phyloP scores from a whole-genome alignment of 2,888 invertebrate genomes.

The Drosophila pseudotakahashii region DNA sequence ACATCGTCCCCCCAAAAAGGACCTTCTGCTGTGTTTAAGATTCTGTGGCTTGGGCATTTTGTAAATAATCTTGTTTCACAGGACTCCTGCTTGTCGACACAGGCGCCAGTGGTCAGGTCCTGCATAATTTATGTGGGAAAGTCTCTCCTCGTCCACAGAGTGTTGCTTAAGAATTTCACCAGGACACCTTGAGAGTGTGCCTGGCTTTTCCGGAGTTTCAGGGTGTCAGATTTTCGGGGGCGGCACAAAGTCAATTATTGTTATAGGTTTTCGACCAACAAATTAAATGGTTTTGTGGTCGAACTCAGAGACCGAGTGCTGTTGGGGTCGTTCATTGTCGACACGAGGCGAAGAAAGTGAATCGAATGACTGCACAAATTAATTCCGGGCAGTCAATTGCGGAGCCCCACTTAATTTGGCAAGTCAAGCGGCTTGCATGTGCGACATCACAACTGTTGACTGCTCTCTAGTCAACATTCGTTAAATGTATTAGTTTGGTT shows the following conservation, averaged over 20 bases:
- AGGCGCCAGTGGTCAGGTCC: constrained; percentile 54
- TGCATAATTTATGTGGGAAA: constrained; percentile 76
- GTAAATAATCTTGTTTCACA: constrained; percentile 79
- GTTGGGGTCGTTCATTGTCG: constrained; percentile 7
- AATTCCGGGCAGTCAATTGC: constrained; percentile 23
- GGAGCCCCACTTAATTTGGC: constrained; percentile 14
- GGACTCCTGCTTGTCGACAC: constrained; percentile 32
- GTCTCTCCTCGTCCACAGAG: constrained; percentile 46
- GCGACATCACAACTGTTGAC: neutral
- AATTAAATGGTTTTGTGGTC: constrained; percentile 67
- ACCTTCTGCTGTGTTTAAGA: constrained; percentile 64
- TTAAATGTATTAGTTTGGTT: neutral
- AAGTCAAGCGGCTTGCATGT: constrained; percentile 6
- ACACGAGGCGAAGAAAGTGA: constrained; percentile 2
- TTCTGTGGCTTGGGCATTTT: constrained; percentile 75
- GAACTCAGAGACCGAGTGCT: constrained; percentile 1
- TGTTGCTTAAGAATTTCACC: constrained; percentile 69
- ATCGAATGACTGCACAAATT: constrained; percentile 9
- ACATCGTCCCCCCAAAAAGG: neutral
- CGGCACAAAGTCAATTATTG: constrained; percentile 62
- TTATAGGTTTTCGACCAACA: constrained; percentile 58
- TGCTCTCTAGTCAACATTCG: no score
- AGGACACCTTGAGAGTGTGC: constrained; percentile 40
- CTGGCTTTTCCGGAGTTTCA: neutral
- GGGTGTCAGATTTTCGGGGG: neutral